Evolutionary conservation across 2,888 invertebrate genomes (phyloP).

Genomic region (Aspidapion aeneum): DNA sequence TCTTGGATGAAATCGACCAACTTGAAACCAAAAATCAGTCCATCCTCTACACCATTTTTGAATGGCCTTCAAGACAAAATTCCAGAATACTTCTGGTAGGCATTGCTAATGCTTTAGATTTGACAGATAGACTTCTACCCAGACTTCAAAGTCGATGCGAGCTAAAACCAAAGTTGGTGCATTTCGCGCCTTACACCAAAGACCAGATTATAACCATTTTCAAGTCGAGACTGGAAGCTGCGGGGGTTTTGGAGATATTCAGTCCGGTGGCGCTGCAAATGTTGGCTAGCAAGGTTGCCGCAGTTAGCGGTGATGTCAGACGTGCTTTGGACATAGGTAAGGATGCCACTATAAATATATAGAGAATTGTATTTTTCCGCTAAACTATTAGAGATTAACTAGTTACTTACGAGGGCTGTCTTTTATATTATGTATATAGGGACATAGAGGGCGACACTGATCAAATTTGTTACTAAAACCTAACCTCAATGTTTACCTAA

Average conservation of each 20-base stretch:
- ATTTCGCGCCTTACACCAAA: conserved; percentile 90
- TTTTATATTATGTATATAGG: too few relatives aligned
- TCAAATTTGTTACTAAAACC: too few relatives aligned
- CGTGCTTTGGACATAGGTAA: conserved; percentile 89
- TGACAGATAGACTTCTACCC: conserved; percentile 87
- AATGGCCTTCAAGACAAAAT: conserved; percentile 75
- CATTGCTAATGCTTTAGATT: conserved; percentile 92
- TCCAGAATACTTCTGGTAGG: conserved; percentile 81
- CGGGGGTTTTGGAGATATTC: conserved; percentile 68
- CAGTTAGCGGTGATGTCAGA: conserved; percentile 92
- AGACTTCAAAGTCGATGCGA: conserved; percentile 76
- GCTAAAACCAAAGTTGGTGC: conserved; percentile 71
- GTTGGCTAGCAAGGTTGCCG: conserved; percentile 91
- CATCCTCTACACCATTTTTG: conserved; percentile 89
- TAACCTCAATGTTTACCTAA: too few relatives aligned
- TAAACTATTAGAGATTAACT: too few relatives aligned
- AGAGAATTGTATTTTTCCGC: too few relatives aligned
- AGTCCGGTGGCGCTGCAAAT: conserved; percentile 83
- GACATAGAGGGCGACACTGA: too few relatives aligned
- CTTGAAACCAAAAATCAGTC: conserved; percentile 79
- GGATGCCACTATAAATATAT: too few relatives aligned
- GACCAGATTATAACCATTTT: conserved; percentile 87
- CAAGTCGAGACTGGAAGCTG: conserved; percentile 68
- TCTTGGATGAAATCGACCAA: conserved; percentile 96
- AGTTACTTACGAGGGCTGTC: too few relatives aligned